Evolutionary conservation across 1,140 invertebrate species (phyloP), one percentile per base, ranked within the genome.

Genomic region (Cardiocondyla obscurior): DNA sequence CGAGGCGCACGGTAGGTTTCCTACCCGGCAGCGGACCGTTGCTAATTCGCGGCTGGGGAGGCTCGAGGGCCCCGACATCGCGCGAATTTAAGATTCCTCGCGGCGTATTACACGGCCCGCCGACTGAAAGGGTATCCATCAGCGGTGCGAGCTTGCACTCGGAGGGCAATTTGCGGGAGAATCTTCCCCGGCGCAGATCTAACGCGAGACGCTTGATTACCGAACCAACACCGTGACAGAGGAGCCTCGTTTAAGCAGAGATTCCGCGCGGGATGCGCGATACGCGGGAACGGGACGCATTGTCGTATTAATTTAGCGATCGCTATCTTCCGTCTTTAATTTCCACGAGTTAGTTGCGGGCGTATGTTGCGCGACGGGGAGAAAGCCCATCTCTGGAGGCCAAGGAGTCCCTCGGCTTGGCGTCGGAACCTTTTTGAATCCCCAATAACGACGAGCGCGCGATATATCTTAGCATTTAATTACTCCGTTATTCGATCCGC

Each of bases 21-120:
- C 39, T 84, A 86, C 49, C 81, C 85, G 79, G 83, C 85, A 89
- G 81, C 60, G 60, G 84, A 77, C 85, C 85, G 86, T 86, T 77
- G 64, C 85, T 88, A 87, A 88, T 87, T 84, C 86, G 67, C 73
- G 83, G 77, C 49, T 62, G 49, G 70, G 51, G 46, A 51, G 19
- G 36, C 67, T n/a, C 53, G 4, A 64, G 65, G 19, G 58, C 73
- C n/a, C n/a, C 57, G 58, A 79, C 62, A 55, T 62, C 25, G 60
- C 25, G 74, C 74, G 74, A 79, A 79, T 79, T 79, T 79, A n/a
- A 79, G 74, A 79, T 79, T 79, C 74, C 62, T 67, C 33, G 46
- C 74, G 60, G 74, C 74, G 74, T 53, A 65, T 77, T 65, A 67
- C 60, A 77, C 46, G 19, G 62, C 30, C 46, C 16, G 46, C 33